phyloP scores from a whole-genome alignment of 2,888 invertebrate genomes.

The Eristalis intricaria region DNA sequence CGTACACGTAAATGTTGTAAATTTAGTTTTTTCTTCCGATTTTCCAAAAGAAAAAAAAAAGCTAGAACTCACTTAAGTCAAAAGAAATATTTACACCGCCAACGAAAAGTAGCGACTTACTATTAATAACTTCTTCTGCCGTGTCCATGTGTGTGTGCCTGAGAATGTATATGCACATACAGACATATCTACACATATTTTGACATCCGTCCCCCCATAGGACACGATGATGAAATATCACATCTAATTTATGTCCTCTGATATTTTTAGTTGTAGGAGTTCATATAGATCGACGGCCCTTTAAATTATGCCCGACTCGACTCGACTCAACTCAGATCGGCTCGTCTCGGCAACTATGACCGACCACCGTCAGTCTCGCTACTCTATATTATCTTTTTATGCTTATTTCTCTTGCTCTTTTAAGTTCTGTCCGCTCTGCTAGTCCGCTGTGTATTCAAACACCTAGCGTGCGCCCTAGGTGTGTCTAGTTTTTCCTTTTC shows the following conservation, averaged over 20 bases:
- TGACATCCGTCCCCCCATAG: conserved; percentile 68
- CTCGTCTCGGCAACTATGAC: conserved; percentile 22
- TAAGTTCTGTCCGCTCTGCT: conserved; percentile 52
- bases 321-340: background rate
- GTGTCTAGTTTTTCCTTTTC: conserved; percentile 44
- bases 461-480: conserved; percentile 43
- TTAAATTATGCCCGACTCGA: conserved; percentile 46
- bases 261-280: conserved; percentile 69
- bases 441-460: conserved; percentile 38
- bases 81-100: conserved; percentile 56
- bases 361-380: conserved; percentile 13
- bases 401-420: conserved; percentile 39
- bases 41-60: conserved; percentile 14
- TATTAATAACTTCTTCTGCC: conserved; percentile 58
- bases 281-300: conserved; percentile 65
- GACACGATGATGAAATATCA: conserved; percentile 69
- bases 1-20: background rate
- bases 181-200: conserved; percentile 51
- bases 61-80: conserved; percentile 32
- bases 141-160: background rate
- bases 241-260: conserved; percentile 67
- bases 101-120: conserved; percentile 58
- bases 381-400: conserved; percentile 12
- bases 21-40: conserved; percentile 15
- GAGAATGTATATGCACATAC: background rate